These are phyloP conservation scores for Calosoma granatense DNA, from an alignment of 1,140 invertebrate genomes.

Conservation along the genomic window DNA sequence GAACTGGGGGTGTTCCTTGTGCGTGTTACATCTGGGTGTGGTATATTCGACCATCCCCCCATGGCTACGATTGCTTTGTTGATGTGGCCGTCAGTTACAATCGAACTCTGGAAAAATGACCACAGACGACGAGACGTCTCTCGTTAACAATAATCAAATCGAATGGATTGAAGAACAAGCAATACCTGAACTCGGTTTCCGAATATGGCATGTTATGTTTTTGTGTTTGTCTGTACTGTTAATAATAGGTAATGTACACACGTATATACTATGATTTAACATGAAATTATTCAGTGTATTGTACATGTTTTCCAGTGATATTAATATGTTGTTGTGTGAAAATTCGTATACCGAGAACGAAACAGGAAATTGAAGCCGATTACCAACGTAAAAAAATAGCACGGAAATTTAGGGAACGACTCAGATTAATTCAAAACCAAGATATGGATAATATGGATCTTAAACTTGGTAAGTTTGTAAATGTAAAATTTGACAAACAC, in stretches of 20 bases:
- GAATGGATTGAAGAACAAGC: slow-evolving; percentile 46
- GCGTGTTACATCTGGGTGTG: not conserved
- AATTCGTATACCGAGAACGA: slow-evolving; percentile 79
- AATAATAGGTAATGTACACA: slow-evolving; percentile 40
- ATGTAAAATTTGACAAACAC: no score
- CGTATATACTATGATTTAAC: not conserved
- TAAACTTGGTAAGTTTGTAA: slow-evolving; percentile 56
- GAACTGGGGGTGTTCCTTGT: not conserved
- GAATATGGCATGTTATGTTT: slow-evolving; percentile 55
- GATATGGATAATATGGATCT: slow-evolving; percentile 79
- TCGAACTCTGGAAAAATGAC: not conserved
- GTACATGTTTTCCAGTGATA: slow-evolving; percentile 43
- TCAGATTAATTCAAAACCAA: slow-evolving; percentile 70
- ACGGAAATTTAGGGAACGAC: slow-evolving; percentile 65
- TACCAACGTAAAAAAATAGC: slow-evolving; percentile 74
- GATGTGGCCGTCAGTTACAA: not conserved
- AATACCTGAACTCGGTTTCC: slow-evolving; percentile 42
- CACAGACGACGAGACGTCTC: not conserved
- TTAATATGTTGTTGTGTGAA: slow-evolving; percentile 77
- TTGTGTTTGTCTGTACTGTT: slow-evolving; percentile 44
- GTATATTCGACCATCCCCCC: not conserved
- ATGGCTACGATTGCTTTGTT: not conserved
- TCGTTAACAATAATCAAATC: not conserved
- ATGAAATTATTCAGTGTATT: not conserved
- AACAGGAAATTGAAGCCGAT: slow-evolving; percentile 88